Conservation (phyloP, 2,888 invertebrate species). For the Eustalomyia histrio region DNA sequence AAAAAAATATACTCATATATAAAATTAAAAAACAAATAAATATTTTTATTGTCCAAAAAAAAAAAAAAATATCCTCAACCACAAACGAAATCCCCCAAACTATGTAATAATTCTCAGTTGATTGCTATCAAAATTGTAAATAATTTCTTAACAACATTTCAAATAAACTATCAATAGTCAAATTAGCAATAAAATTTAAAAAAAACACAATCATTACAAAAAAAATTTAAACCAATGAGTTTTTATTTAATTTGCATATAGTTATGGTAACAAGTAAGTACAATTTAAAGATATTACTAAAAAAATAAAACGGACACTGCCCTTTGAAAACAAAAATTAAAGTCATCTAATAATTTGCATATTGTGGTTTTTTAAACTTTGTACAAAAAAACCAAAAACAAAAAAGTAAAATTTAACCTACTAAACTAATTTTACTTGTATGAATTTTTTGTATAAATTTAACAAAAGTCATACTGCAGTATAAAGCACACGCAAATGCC, state of each 20-base stretch:
- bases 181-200: constrained; percentile 31
- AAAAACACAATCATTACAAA: constrained; percentile 19
- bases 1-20: background rate
- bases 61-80: background rate
- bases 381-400: constrained; percentile 46
- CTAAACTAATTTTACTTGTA: constrained; percentile 54
- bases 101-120: constrained; percentile 41
- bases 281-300: background rate
- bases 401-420: constrained; percentile 58
- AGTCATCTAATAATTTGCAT: constrained; percentile 50
- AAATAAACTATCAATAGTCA: constrained; percentile 22
- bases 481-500: constrained; percentile 57
- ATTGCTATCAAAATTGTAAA: constrained; percentile 42
- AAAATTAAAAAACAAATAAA: background rate
- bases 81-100: background rate
- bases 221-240: background rate
- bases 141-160: constrained; percentile 24
- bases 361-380: constrained; percentile 53
- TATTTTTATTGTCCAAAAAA: constrained; percentile 31
- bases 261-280: constrained; percentile 10
- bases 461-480: constrained; percentile 64
- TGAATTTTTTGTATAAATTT: constrained; percentile 40
- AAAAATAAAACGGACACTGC: constrained; percentile 11
- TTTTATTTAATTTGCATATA: background rate
- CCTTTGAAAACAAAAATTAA: constrained; percentile 39